Evolutionary conservation across 2,888 invertebrate genomes (phyloP), one percentile per base, ranked within the genome.

Genomic region (Incurvaria masculella): DNA sequence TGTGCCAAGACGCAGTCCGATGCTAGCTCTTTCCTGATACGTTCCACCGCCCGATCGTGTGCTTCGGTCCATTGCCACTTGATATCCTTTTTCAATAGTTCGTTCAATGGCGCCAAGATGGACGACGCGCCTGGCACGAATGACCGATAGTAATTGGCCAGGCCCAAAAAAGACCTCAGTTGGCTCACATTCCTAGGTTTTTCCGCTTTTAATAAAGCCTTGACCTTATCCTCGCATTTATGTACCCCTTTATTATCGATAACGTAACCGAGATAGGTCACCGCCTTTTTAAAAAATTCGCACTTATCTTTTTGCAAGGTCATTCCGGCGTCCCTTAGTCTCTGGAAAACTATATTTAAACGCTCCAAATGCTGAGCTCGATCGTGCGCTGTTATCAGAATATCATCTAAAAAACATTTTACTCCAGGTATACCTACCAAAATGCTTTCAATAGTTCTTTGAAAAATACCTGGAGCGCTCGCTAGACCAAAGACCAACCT

Each of bases 1-100:
- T 60, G 58, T 1, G 57, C 44, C 27, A 59, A 49, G 0, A 53
- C 47, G 16, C 52, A 44, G 26, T 56, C 56, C 1, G 56, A 55
- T 1, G 53, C 45, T 19, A 57, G 42, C 10, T 23, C 23, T n/a
- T 23, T 23, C 10, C 10, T 23, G 5, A 23, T 23, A 23, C 6
- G 5, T 23, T 5, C 23, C 23, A 23, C 23, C 10, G 23, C 23
- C 10, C 23, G 23, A 23, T 47, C 39, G 3, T 41, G 41, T 21
- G 27, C 38, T 10, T 14, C 16, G 2, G 42, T 19, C 47, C 47
- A 47, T 14, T 6, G 17, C n/a, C n/a, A n/a, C n/a, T 44, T 40
- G 16, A 17, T 20, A 16, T 18, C 39, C 17, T 44, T 43, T 21
- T 44, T 20, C 16, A 48, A 26, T 33, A 48, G 23, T 2, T 48